phyloP scores from a whole-genome alignment of 2,113 vertebrate genomes.

The Myrmecophaga tridactyla region DNA sequence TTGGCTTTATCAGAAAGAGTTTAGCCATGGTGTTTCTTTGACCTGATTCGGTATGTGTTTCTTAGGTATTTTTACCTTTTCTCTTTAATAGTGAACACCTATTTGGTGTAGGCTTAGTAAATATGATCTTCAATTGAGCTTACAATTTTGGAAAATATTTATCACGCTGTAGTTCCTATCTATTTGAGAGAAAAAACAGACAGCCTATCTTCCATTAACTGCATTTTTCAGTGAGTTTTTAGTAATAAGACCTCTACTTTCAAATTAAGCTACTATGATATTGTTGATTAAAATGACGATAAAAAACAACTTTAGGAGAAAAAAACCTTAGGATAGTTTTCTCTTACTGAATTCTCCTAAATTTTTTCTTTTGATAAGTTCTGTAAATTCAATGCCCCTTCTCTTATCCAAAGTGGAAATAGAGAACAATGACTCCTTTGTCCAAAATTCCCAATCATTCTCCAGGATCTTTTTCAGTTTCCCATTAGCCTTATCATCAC shows the following conservation, averaged over 20 bases:
- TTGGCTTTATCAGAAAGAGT: conserved; percentile 1
- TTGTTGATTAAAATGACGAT: conserved; percentile 71
- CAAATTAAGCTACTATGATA: conserved; percentile 49
- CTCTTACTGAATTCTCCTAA: conserved; percentile 51
- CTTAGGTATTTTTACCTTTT: conserved; percentile 8
- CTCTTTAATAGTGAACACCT: background rate
- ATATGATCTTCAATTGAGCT: conserved; percentile 31
- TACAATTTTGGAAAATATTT: conserved; percentile 45
- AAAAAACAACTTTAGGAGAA: conserved; percentile 44
- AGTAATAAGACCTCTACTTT: conserved; percentile 50
- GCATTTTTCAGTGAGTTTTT: conserved; percentile 38
- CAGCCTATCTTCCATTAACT: conserved; percentile 12
- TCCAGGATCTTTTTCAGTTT: conserved; percentile 49
- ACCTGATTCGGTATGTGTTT: conserved; percentile 13
- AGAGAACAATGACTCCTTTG: conserved; percentile 69
- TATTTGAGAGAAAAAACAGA: conserved; percentile 14
- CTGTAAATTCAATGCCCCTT: conserved; percentile 68
- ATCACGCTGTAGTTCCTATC: conserved; percentile 15
- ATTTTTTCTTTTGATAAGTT: conserved; percentile 48
- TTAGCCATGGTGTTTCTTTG: conserved; percentile 20
- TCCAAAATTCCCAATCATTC: conserved; percentile 47
- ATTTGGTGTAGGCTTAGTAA: conserved; percentile 14
- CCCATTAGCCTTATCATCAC: conserved; percentile 67
- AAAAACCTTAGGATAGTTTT: conserved; percentile 54
- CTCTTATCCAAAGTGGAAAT: conserved; percentile 44